These are phyloP conservation scores for Magallana ariakensis DNA, from an alignment of 1,140 invertebrate genomes.

Conservation along the genomic window DNA sequence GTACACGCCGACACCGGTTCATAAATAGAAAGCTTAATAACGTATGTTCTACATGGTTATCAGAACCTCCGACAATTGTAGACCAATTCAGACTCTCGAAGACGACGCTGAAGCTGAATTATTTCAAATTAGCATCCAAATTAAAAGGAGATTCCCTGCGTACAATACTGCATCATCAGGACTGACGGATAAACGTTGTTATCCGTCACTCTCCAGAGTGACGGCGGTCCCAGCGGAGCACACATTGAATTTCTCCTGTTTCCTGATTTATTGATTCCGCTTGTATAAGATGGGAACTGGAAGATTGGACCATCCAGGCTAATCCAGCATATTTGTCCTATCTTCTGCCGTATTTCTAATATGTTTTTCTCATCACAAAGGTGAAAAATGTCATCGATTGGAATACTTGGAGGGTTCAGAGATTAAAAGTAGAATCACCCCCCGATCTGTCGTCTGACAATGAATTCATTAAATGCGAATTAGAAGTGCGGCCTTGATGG, in stretches of 20 bases:
- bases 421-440: background rate
- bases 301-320: background rate
- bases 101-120: background rate
- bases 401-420: background rate
- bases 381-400: background rate
- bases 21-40: no score
- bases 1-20: no score
- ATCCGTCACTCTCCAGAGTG: background rate
- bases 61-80: background rate
- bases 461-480: constrained; percentile 11
- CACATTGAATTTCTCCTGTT: background rate
- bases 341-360: background rate
- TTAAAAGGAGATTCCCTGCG: constrained; percentile 11
- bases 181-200: background rate
- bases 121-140: constrained; percentile 30
- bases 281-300: background rate
- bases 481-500: background rate
- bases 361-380: background rate
- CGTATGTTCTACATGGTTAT: no score
- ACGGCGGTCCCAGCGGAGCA: background rate
- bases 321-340: background rate
- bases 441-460: background rate
- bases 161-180: background rate
- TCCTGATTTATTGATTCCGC: background rate
- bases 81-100: background rate